Evolutionary conservation across 35 echinoderm and acorn worm species (phyloP).

Genomic region (Amphiura filiformis): DNA sequence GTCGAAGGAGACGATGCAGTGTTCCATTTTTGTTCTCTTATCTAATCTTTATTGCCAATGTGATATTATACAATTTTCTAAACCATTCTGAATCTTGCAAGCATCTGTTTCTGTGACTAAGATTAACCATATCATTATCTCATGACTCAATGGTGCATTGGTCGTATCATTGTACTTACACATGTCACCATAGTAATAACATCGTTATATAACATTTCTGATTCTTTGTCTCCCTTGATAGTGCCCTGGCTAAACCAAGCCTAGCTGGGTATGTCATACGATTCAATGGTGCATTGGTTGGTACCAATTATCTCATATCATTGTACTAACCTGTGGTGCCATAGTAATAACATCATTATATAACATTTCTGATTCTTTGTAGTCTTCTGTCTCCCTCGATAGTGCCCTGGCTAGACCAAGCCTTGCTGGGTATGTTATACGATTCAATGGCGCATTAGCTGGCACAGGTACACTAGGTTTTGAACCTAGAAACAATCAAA

Average conservation of each 20-base stretch:
- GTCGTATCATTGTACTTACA: conserved; percentile 41
- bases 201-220: conserved; percentile 82
- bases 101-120: too few species aligned
- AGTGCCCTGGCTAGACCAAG: conserved; percentile 90
- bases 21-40: too few species aligned
- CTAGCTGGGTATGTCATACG: conserved; percentile 57
- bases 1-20: too few species aligned
- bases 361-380: conserved; percentile 64
- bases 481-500: too few species aligned
- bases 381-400: conserved; percentile 67
- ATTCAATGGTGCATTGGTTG: too few species aligned
- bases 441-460: conserved; percentile 78
- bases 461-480: conserved; percentile 54
- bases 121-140: too few species aligned
- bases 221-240: conserved; percentile 72
- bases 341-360: conserved; percentile 93
- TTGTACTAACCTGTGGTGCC: conserved; percentile 78
- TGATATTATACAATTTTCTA: too few species aligned
- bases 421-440: conserved; percentile 66
- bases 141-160: too few species aligned
- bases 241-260: conserved; percentile 85
- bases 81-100: too few species aligned
- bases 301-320: too few species aligned
- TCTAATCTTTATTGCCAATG: too few species aligned
- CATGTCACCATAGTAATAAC: conserved; percentile 89